phyloP scores from a whole-genome alignment of 2,888 invertebrate genomes.

The Pseudanteris insignis region DNA sequence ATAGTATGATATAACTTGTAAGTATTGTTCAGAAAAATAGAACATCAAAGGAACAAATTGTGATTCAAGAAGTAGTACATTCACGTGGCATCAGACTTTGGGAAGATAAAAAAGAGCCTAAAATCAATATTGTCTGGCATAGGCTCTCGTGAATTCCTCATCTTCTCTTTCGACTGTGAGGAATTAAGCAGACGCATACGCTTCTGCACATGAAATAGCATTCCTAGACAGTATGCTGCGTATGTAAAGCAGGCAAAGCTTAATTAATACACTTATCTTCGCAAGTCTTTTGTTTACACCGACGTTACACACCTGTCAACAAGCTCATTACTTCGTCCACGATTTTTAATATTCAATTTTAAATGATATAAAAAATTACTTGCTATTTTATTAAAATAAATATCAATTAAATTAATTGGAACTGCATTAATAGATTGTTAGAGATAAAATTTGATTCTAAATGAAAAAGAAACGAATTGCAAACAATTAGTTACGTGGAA shows the following conservation, averaged over 20 bases:
- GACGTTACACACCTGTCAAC: constrained; percentile 15
- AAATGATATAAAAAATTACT: too few species aligned
- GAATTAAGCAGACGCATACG: not conserved
- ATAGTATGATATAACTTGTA: too few species aligned
- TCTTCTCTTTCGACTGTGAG: constrained; percentile 9
- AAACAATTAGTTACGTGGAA: too few species aligned
- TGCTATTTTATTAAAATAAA: too few species aligned
- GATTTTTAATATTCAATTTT: too few species aligned
- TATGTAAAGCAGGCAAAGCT: constrained; percentile 18
- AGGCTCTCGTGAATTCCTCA: constrained; percentile 14
- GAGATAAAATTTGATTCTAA: too few species aligned
- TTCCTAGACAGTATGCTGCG: constrained; percentile 21
- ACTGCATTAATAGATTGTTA: too few species aligned
- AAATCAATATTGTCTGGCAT: constrained; percentile 33
- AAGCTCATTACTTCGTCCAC: constrained; percentile 1
- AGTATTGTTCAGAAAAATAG: too few species aligned
- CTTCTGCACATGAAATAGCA: constrained; percentile 15
- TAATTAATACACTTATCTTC: constrained; percentile 25
- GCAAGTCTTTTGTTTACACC: constrained; percentile 1
- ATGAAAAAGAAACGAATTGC: too few species aligned
- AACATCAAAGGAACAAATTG: too few species aligned
- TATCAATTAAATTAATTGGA: constrained; percentile 10
- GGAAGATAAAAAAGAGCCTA: constrained; percentile 26
- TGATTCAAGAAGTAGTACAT: constrained; percentile 2
- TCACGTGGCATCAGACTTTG: constrained; percentile 5